Evolutionary conservation across 2,113 vertebrate genomes (phyloP), one percentile per base, ranked within the genome.

Genomic region (Cygnus atratus): DNA sequence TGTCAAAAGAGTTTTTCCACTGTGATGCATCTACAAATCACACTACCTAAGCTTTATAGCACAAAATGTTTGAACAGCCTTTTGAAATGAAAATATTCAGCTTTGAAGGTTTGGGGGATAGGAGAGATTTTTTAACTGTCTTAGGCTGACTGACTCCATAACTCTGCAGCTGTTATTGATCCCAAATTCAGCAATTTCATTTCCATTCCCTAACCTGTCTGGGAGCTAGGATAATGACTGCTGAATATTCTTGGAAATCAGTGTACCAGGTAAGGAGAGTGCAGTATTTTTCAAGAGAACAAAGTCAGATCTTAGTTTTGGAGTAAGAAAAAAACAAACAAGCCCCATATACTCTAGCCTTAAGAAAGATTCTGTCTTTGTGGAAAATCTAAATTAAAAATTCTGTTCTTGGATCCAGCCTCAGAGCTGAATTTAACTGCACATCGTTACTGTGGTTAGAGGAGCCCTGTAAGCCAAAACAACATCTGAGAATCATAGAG

Each of bases 1-100:
- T 93, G 86, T 95, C 93, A 96, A 87, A 95, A 96, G 77, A 67
- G 87, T 93, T 97, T 97, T 97, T 95, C 95, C 90, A 93, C 89
- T 26, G 25, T 67, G 78, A 87, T 93, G 78, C 59, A 82, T 81
- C 91, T 94, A 96, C 93, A 97, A 97, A 96, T 95, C 93, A 90
- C 55, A 17, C 85, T 91, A 96, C 88, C 87, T 95, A 86, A 82
- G 91, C 90, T 83, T 91, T 55, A 28, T 31, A 63, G 95, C 70
- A 96, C 50, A 95, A 93, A 97, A 94, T 73, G 72, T 90, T 71
- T 93, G 67, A 80, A 80, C 62, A 61, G 73, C 78, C 62, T 95
- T 97, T 92, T 84, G 93, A 95, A 95, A 86, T 22, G 5, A 96
- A 97, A 94, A 93, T 92, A 86, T 83, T 87, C 87, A 82, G 48